These are phyloP conservation scores for Elachura formosa DNA, from an alignment of 2,113 vertebrate species.

Conservation along the genomic window DNA sequence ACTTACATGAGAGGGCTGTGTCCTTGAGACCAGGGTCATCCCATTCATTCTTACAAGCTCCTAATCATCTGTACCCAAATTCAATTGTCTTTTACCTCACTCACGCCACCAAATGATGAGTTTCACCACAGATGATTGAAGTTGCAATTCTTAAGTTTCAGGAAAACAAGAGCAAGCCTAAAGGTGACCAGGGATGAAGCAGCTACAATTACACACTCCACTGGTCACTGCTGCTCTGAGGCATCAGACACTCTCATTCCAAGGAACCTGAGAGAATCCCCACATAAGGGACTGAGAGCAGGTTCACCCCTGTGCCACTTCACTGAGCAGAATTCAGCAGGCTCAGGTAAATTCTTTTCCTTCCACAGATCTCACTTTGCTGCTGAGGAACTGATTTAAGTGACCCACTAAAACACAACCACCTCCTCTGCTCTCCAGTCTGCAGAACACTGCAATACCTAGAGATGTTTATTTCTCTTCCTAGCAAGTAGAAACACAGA, in stretches of 20 bases:
- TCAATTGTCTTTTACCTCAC: background rate
- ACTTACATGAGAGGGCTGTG: background rate
- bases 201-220: background rate
- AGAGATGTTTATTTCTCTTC: background rate
- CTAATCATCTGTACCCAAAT: background rate
- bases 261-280: background rate
- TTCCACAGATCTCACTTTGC: background rate
- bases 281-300: background rate
- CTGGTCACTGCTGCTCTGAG: background rate
- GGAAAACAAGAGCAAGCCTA: background rate
- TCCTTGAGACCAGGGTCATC: background rate
- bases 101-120: background rate
- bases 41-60: background rate
- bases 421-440: background rate
- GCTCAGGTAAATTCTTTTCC: background rate
- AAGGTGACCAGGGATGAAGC: background rate
- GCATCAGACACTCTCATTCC: background rate
- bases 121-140: background rate
- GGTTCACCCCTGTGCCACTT: background rate
- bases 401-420: background rate
- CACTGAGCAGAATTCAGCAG: background rate
- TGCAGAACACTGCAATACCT: background rate
- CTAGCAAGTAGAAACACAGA: slow-evolving; percentile 3
- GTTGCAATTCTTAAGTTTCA: background rate
- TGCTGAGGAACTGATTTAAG: background rate